These are phyloP conservation scores for Oscheius sp. DNA, from an alignment of 2,888 invertebrate genomes.

Conservation along the genomic window DNA sequence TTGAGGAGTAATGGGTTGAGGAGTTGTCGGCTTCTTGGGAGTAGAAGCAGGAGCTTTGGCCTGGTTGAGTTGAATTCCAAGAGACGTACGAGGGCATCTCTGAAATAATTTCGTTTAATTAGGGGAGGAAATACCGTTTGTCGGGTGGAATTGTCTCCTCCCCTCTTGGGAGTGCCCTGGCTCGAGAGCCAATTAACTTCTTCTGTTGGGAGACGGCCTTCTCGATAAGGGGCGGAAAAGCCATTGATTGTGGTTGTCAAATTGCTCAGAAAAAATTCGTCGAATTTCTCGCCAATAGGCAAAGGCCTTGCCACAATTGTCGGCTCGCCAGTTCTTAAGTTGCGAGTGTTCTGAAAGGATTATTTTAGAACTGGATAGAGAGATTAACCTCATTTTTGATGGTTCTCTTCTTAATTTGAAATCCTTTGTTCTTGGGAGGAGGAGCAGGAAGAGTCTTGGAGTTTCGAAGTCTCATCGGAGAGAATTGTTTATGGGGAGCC, in stretches of 20 bases:
- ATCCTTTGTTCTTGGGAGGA: background rate
- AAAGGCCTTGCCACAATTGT: background rate
- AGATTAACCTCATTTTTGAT: too few relatives aligned
- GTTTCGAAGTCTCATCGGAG: too few relatives aligned
- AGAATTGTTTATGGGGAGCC: too few relatives aligned
- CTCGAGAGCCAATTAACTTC: slow-evolving; percentile 1
- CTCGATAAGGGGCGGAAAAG: background rate
- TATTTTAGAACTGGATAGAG: too few relatives aligned
- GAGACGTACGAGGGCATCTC: background rate
- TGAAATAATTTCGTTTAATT: background rate
- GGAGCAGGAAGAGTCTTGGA: background rate
- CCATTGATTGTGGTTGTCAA: background rate
- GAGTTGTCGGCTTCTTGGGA: background rate
- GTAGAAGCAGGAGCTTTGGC: background rate
- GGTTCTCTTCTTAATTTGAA: background rate
- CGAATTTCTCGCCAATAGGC: background rate
- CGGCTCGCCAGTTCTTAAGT: background rate
- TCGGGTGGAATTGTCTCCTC: background rate
- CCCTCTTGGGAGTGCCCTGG: slow-evolving; percentile 7
- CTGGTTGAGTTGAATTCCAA: background rate
- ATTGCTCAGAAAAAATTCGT: background rate
- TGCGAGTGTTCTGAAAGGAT: background rate
- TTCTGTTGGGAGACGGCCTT: background rate
- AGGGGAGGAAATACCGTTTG: background rate
- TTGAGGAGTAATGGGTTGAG: background rate